Evolutionary conservation across 2,113 vertebrate genomes (phyloP).

Genomic region (Dipodomys merriami): DNA sequence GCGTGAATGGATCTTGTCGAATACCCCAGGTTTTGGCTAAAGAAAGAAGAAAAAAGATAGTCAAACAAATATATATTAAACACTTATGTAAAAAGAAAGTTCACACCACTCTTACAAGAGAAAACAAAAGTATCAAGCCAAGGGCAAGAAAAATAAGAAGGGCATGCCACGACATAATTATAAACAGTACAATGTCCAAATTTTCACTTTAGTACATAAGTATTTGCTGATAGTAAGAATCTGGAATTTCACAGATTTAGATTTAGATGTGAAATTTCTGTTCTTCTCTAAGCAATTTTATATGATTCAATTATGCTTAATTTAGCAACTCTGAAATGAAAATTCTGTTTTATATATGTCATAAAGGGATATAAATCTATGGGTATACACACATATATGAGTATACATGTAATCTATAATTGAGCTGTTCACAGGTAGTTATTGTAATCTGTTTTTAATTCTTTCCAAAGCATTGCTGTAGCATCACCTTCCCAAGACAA

Average conservation of each 20-base stretch:
- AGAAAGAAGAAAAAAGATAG: neutral
- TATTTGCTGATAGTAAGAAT: too few species aligned
- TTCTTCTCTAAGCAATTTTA: neutral
- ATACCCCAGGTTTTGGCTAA: neutral
- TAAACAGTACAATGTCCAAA: fast-evolving
- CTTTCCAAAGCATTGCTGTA: neutral
- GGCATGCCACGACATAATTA: neutral
- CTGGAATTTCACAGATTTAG: neutral
- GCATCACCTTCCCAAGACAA: neutral
- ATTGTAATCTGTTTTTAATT: neutral
- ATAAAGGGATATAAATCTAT: too few species aligned
- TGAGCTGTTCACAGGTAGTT: neutral
- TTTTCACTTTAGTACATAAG: neutral
- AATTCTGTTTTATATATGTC: too few species aligned
- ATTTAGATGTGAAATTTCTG: neutral
- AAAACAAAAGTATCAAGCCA: neutral
- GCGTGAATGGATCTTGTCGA: neutral
- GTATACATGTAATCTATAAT: neutral
- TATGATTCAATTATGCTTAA: neutral
- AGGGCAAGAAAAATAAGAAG: neutral
- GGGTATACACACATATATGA: neutral
- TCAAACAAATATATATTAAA: neutral
- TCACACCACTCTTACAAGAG: neutral
- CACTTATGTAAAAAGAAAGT: neutral
- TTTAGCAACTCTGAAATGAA: neutral